These are phyloP conservation scores for Halictus quadricinctus DNA, from an alignment of 2,888 invertebrate genomes.

Conservation along the genomic window DNA sequence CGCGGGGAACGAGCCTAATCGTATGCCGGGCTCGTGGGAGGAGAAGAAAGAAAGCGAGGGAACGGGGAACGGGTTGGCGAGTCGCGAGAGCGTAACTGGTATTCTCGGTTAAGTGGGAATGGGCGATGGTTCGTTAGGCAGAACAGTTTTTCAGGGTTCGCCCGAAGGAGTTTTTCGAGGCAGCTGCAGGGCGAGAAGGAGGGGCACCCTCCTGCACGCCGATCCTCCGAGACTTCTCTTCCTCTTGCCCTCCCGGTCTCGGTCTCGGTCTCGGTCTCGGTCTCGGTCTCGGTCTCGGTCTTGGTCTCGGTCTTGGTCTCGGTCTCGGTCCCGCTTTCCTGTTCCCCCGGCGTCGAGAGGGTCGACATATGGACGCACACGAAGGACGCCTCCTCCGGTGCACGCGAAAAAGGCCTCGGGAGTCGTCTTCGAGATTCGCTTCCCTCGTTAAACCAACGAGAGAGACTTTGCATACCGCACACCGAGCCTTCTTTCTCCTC, in stretches of 20 bases:
- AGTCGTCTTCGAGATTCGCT: constrained; percentile 82
- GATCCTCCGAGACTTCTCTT: constrained; percentile 42
- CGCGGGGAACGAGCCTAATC: not conserved
- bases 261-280: constrained; percentile 7
- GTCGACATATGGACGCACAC: constrained; percentile 66
- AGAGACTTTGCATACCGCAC: constrained; percentile 78
- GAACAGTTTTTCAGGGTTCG: constrained; percentile 76
- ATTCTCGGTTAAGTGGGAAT: constrained; percentile 76
- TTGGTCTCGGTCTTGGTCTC: not conserved
- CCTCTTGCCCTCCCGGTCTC: constrained; percentile 36
- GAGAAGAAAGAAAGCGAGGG: constrained; percentile 19
- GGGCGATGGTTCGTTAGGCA: constrained; percentile 80
- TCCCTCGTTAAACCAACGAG: constrained; percentile 81
- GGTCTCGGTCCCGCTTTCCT: constrained; percentile 3
- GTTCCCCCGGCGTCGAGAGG: constrained; percentile 26
- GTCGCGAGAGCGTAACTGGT: constrained; percentile 68
- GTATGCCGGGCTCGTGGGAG: not conserved
- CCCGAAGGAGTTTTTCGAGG: constrained; percentile 71
- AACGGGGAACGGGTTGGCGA: constrained; percentile 44
- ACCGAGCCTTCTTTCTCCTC: constrained; percentile 43
- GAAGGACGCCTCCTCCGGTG: constrained; percentile 59
- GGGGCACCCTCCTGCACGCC: constrained; percentile 40
- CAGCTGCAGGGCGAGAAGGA: constrained; percentile 70
- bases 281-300: not conserved
- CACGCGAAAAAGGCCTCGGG: constrained; percentile 70